Evolutionary conservation across 2,797 vertebrate species (phyloP), one percentile per base, ranked within the genome.

Genomic region (Enteromius treurensis): DNA sequence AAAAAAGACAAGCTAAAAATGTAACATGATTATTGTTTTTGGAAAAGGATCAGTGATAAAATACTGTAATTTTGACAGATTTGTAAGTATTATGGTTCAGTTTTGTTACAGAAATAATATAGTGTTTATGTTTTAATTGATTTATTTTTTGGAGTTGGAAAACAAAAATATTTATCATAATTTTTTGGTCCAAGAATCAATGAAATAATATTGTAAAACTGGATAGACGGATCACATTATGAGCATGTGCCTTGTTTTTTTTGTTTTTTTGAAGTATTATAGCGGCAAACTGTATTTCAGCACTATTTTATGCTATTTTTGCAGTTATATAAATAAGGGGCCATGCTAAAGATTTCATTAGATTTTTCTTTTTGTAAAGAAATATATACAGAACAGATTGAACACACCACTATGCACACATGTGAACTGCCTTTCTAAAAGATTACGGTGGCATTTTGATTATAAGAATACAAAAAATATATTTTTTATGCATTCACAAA

Each of bases 381-480:
- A 62, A 15, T 29, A 3, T 23, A 62, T 51, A 37, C 80, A 95
- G 94, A 60, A 13, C 55, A 0, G n/a, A 26, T 13, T 60, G 10
- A 23, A 94, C 17, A 75, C 70, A 81, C 23, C n/a, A 47, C 21
- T 40, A 26, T 65, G 19, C 17, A 32, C 14, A 14, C 29, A 8
- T 17, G 42, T 64, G 9, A 60, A 51, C 70, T 8, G 58, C 7
- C 17, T 51, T 62, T 71, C 13, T 8, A 1, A 74, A 81, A 60
- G 19, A 81, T 65, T 74, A 14, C 7, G 9, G 3, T 81, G 14
- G 0, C 9, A 21, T 64, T 64, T 62, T 37, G 29, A 23, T 49
- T 40, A 5, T 17, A 11, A 32, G n/a, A 62, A 29, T 62, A 62
- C 58, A 29, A 60, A 71, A 51, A 10, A 21, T 0, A 0, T 0